Percentiles rank a stretch among this genome's conserved stretches.
Conservation (phyloP, 2,113 vertebrate genomes). For the Melospiza georgiana region DNA sequence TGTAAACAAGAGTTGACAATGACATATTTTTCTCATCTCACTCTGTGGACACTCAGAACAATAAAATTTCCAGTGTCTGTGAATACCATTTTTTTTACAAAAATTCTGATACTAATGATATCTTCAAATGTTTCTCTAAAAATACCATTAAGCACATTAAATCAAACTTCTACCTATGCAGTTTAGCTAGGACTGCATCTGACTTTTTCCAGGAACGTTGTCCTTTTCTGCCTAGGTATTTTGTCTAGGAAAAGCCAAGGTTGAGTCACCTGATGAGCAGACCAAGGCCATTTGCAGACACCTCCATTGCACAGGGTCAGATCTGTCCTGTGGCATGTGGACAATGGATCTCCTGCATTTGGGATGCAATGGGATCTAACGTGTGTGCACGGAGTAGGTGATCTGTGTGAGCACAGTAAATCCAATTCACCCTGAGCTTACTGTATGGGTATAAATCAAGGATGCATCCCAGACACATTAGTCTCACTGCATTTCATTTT, state of each 20-base stretch:
- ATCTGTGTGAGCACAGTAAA: constrained; percentile 22
- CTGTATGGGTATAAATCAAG: constrained; percentile 42
- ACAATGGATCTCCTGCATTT: not conserved
- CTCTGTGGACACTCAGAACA: not conserved
- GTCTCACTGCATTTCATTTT: constrained; percentile 64
- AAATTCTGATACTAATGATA: not conserved
- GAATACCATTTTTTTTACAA: not conserved
- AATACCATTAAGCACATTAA: not conserved
- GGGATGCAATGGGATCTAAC: not conserved
- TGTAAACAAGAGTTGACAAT: not conserved
- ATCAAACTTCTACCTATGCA: not conserved
- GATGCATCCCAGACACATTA: constrained; percentile 64
- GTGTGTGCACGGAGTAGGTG: not conserved
- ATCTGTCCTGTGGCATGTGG: not conserved
- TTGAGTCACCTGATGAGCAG: not conserved
- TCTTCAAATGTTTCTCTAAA: not conserved
- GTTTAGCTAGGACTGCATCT: not conserved
- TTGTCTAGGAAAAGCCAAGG: not conserved
- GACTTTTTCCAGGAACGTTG: not conserved
- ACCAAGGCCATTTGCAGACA: not conserved
- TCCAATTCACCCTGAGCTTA: not conserved
- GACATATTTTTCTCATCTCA: not conserved
- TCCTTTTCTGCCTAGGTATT: not conserved
- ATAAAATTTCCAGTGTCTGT: not conserved
- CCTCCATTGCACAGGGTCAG: not conserved